These are phyloP conservation scores for Drosophila austrosaltans DNA, from an alignment of 2,888 invertebrate genomes.

Conservation along the genomic window DNA sequence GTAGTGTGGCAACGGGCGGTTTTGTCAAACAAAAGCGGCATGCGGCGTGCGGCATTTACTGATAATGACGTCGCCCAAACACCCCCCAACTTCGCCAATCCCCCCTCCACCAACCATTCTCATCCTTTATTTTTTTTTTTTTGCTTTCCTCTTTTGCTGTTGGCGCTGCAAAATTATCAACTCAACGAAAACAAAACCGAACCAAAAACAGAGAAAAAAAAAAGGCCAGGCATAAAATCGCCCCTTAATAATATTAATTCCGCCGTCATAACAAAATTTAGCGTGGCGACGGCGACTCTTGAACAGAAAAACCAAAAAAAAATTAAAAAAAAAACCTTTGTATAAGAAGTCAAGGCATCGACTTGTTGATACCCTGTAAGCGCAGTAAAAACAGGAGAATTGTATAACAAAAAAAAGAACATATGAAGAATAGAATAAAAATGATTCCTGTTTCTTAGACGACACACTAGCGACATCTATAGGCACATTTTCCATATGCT, in stretches of 20 bases:
- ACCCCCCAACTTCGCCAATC: background rate
- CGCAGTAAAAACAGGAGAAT: too few species aligned
- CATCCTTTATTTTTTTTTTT: slow-evolving; percentile 2
- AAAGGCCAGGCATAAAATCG: slow-evolving; percentile 58
- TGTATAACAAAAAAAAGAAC: too few species aligned
- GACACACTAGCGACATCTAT: too few species aligned
- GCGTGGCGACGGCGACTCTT: slow-evolving; percentile 37
- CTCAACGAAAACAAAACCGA: slow-evolving; percentile 46
- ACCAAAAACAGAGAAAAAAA: slow-evolving; percentile 12
- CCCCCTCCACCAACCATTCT: background rate
- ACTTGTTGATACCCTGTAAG: background rate
- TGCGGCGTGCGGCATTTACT: slow-evolving; percentile 55
- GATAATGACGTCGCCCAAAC: slow-evolving; percentile 55
- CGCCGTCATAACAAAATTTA: slow-evolving; percentile 75
- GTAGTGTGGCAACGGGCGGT: background rate
- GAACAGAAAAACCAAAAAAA: slow-evolving; percentile 11
- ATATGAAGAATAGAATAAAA: too few species aligned
- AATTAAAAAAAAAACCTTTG: slow-evolving; percentile 12
- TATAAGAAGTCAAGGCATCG: background rate
- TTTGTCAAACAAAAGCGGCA: slow-evolving; percentile 57
- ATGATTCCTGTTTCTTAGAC: too few species aligned
- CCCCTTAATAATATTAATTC: slow-evolving; percentile 78
- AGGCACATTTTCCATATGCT: too few species aligned
- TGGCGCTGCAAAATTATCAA: slow-evolving; percentile 73
- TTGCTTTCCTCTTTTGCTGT: slow-evolving; percentile 34